Percentiles rank a stretch among this genome's conserved stretches.
Evolutionary conservation across 2,113 vertebrate genomes (phyloP).

Genomic region (Megaceryle torquata): DNA sequence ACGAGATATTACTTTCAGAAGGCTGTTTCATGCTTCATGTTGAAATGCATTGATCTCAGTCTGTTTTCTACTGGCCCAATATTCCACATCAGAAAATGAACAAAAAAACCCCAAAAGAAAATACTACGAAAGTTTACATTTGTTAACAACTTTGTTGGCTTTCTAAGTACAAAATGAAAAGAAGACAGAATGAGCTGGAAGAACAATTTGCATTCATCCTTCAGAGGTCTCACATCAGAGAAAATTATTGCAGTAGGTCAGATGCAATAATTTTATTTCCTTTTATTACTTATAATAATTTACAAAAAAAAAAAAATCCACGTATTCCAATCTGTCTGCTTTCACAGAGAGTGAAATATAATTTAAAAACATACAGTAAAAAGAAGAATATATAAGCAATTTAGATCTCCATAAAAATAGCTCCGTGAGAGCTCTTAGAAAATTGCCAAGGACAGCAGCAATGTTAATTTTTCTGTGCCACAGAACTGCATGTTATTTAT

Average conservation of each 20-base stretch:
- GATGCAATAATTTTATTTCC: background rate
- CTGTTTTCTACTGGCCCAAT: background rate
- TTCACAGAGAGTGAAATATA: background rate
- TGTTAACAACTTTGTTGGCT: background rate
- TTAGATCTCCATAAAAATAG: background rate
- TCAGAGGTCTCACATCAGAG: background rate
- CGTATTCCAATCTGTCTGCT: background rate
- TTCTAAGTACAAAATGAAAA: background rate
- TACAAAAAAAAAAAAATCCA: background rate
- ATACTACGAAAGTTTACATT: background rate
- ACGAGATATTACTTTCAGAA: background rate
- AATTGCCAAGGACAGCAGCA: background rate
- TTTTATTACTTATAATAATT: background rate
- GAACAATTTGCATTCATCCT: background rate
- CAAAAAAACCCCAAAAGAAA: background rate
- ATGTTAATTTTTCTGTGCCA: background rate
- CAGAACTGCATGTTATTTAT: background rate
- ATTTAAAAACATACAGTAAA: background rate
- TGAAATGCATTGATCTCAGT: background rate
- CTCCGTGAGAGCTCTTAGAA: background rate
- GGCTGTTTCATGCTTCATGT: background rate
- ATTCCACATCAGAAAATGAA: background rate
- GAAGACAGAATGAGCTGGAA: background rate
- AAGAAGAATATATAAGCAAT: background rate
- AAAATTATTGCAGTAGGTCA: background rate